A percentile compares a stretch with the other conserved stretches of the same genome.
Evolutionary conservation across 2,113 vertebrate genomes (phyloP).

Genomic region (Copsychus sechellarum): DNA sequence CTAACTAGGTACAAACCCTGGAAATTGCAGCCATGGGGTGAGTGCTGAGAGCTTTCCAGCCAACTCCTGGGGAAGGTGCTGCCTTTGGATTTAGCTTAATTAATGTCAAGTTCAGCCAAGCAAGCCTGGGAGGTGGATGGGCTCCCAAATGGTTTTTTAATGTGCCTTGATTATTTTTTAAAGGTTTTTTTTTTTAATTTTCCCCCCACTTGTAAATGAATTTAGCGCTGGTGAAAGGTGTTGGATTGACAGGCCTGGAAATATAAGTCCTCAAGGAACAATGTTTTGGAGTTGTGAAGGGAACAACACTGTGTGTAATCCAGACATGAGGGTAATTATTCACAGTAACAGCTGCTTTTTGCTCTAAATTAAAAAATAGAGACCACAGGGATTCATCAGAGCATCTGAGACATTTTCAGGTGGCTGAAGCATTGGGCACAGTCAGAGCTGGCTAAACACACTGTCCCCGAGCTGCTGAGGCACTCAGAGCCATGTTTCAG

Average conservation of each 20-base stretch:
- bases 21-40: not conserved
- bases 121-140: not conserved
- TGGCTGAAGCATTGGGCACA: accelerated
- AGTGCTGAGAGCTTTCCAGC: not conserved
- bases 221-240: not conserved
- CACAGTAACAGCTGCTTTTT: not conserved
- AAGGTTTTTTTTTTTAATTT: not conserved
- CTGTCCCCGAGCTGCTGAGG: not conserved
- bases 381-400: not conserved
- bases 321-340: not conserved
- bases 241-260: conserved; percentile 25
- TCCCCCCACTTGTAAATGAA: not conserved
- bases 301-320: not conserved
- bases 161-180: not conserved
- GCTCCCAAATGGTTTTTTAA: conserved; percentile 30
- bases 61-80: not conserved
- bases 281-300: not conserved
- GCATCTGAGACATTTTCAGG: not conserved
- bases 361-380: not conserved
- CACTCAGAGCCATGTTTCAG: not conserved
- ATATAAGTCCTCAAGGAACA: not conserved
- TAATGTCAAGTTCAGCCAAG: conserved; percentile 36
- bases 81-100: conserved; percentile 29
- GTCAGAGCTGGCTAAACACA: not conserved
- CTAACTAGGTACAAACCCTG: conserved; percentile 36